phyloP scores from a whole-genome alignment of 2,888 invertebrate genomes.

The Dryococelus australis region DNA sequence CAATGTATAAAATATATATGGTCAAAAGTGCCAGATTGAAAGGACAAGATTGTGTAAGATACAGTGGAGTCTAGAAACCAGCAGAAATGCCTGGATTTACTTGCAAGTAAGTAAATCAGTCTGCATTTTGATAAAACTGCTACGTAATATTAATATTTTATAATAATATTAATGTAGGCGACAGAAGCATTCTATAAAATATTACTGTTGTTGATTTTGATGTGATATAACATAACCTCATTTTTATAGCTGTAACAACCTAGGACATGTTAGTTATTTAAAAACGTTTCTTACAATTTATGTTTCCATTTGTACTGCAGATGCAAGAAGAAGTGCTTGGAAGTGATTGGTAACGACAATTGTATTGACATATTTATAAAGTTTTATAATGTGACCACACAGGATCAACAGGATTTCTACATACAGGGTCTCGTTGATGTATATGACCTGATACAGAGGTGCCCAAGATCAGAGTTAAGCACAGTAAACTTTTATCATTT shows the following conservation, averaged over 20 bases:
- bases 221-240: background rate
- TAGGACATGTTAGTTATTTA: background rate
- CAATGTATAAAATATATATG: background rate
- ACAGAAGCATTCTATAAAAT: background rate
- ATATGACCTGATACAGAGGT: background rate
- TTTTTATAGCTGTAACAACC: background rate
- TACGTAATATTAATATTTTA: background rate
- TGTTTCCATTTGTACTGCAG: background rate
- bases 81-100: background rate
- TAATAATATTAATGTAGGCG: background rate
- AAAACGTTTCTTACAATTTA: background rate
- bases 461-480: background rate
- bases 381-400: background rate
- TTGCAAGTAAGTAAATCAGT: background rate
- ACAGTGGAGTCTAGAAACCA: background rate
- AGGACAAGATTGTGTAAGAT: background rate
- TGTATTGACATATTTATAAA: background rate
- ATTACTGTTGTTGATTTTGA: background rate
- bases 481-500: background rate
- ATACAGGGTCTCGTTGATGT: background rate
- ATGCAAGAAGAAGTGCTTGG: constrained; percentile 1
- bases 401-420: background rate
- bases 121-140: background rate
- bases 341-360: background rate
- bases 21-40: constrained; percentile 1